Base-by-base conservation (phyloP, 92 coral and sea anemone species). In the Palythoa grandis region DNA sequence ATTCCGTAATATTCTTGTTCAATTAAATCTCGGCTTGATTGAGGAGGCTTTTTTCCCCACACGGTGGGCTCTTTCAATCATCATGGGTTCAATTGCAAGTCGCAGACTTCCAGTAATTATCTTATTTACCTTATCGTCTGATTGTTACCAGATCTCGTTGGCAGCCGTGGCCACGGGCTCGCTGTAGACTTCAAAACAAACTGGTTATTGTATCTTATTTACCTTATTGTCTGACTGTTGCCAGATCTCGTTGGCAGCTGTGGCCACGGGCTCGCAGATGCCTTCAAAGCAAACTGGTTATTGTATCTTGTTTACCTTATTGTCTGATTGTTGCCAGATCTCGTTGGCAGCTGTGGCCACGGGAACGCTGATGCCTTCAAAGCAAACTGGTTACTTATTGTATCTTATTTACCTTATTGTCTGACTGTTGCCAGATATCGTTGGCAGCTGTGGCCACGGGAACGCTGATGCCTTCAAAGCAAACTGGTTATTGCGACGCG, bases 121-220 rank as follows among this genome's bases (percentile, higher is more conserved):
- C 25, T 78, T 9, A 22, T 76, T 91, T 8, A 83, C 63, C 75
- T 87, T 83, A 25, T 58, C 48, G 52, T 91, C 87, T 8, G 88
- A 54, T 13, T 77, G 70, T 39, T 56, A 11, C 93, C 91, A 88
- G 0, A 78, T 35, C 79, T 91, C 89, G 19, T 48, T 84, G 38
- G 3, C 67, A 37, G 52, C 54, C 1, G 40, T 37, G 17, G 24
- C 85, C 74, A 53, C 24, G 17, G 57, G 53, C 65, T 86, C 85
- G 24, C 72, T 23, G n/a, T n/a, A 15, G 52, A 86, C 90, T 9
- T 86, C 90, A 7, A 86, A 88, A 78, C 91, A 91, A 8, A 91
- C 35, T 29, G 35, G 35, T 29, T 29, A 29, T 29, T 29, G 35
- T 12, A 91, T 23, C 25, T 78, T 9, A 22, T 76, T 91, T 8